These are phyloP conservation scores for Temnothorax nylanderi DNA, from an alignment of 1,140 invertebrate species.

Conservation along the genomic window DNA sequence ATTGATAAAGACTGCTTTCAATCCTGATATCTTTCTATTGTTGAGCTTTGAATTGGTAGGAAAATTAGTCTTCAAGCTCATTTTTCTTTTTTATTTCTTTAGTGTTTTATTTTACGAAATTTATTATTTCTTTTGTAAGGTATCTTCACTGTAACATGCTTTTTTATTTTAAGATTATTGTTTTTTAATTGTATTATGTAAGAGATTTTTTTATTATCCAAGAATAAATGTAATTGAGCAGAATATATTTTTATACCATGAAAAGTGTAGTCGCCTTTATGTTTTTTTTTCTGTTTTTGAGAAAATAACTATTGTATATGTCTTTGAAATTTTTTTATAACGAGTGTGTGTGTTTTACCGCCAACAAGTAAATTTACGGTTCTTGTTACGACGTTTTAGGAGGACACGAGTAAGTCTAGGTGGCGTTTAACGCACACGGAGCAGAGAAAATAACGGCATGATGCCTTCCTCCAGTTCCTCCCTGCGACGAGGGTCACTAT, in stretches of 20 bases:
- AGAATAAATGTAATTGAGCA: neutral
- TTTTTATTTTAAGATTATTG: neutral
- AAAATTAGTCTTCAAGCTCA: neutral
- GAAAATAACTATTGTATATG: neutral
- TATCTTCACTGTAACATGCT: neutral
- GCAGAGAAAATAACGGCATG: neutral
- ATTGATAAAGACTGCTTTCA: neutral
- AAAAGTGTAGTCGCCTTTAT: neutral
- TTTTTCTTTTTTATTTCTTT: neutral
- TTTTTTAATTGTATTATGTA: neutral
- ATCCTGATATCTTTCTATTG: neutral
- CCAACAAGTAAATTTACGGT: neutral
- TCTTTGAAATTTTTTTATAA: neutral
- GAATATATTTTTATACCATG: neutral
- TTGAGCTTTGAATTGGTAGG: neutral
- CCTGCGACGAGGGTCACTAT: constrained; percentile 48
- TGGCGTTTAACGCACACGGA: neutral
- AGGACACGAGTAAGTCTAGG: neutral
- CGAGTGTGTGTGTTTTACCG: neutral
- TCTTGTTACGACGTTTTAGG: neutral
- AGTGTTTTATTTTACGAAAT: neutral
- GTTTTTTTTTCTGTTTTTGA: neutral
- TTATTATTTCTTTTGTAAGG: neutral
- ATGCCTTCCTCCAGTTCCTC: neutral
- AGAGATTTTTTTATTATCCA: neutral